Evolutionary conservation across 1,140 invertebrate species (phyloP).

Genomic region (Papilio machaon): DNA sequence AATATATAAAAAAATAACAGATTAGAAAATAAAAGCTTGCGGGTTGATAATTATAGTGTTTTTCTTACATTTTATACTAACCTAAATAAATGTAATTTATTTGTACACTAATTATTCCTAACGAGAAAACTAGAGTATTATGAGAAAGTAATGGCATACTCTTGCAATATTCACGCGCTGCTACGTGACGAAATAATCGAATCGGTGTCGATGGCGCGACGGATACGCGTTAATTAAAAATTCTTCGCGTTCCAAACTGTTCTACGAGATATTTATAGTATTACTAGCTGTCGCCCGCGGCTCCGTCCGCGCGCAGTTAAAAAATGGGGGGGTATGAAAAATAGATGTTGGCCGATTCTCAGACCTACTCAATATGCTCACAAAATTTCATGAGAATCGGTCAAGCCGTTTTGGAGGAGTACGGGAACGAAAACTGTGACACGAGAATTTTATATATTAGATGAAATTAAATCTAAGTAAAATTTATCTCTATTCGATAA

Average conservation of each 20-base stretch:
- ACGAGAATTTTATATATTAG: too few species aligned
- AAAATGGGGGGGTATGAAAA: too few species aligned
- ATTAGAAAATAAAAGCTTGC: not conserved
- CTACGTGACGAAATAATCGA: constrained; percentile 19
- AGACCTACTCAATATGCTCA: too few species aligned
- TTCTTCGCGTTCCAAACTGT: not conserved
- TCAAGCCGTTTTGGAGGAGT: too few species aligned
- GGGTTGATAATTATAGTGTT: not conserved
- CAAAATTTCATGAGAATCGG: too few species aligned
- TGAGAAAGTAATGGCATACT: constrained; percentile 8
- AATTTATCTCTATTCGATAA: too few species aligned
- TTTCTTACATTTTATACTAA: not conserved
- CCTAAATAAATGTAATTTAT: not conserved
- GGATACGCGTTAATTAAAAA: constrained; percentile 20
- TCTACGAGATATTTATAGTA: not conserved
- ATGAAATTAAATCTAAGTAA: too few species aligned
- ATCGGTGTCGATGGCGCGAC: constrained; percentile 9
- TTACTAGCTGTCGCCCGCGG: too few species aligned
- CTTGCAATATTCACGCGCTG: constrained; percentile 1
- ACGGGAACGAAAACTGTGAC: too few species aligned
- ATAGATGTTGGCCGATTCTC: too few species aligned
- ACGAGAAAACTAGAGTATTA: not conserved
- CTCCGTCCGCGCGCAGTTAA: too few species aligned
- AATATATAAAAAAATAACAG: too few species aligned
- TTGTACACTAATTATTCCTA: not conserved